Percentiles rank a stretch among this genome's conserved stretches.
These are phyloP conservation scores for Herpailurus yagouaroundi DNA, from an alignment of 2,113 vertebrate genomes.

Conservation along the genomic window DNA sequence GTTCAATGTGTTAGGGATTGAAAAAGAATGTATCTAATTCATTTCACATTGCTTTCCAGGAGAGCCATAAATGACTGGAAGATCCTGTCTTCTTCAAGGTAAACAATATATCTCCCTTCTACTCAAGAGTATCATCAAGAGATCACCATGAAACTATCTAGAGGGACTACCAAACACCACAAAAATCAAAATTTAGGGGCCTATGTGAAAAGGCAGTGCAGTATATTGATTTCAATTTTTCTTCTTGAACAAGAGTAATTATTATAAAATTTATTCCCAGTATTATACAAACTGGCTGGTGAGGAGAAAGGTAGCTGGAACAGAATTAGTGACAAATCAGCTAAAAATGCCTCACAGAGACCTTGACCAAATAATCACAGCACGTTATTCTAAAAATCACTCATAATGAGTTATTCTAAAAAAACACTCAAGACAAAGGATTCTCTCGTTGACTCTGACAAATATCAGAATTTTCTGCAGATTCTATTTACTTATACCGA, in stretches of 20 bases:
- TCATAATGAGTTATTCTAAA: neutral
- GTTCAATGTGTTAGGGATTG: neutral
- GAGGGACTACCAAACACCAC: neutral
- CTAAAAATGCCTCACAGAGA: neutral
- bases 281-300: neutral
- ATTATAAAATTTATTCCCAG: neutral
- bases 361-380: neutral
- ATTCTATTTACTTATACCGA: neutral
- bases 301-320: neutral
- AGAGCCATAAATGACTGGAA: neutral
- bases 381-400: neutral
- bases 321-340: neutral
- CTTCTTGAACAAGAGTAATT: neutral
- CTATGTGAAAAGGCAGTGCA: neutral
- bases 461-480: neutral
- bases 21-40: neutral
- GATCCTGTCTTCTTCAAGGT: neutral
- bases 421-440: neutral
- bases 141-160: neutral
- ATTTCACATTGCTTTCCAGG: neutral
- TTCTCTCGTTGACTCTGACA: neutral
- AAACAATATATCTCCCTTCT: neutral
- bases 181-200: neutral
- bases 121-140: neutral
- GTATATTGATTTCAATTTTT: neutral